Evolutionary conservation across 1,140 invertebrate genomes (phyloP).

Genomic region (Ceratina australensis): DNA sequence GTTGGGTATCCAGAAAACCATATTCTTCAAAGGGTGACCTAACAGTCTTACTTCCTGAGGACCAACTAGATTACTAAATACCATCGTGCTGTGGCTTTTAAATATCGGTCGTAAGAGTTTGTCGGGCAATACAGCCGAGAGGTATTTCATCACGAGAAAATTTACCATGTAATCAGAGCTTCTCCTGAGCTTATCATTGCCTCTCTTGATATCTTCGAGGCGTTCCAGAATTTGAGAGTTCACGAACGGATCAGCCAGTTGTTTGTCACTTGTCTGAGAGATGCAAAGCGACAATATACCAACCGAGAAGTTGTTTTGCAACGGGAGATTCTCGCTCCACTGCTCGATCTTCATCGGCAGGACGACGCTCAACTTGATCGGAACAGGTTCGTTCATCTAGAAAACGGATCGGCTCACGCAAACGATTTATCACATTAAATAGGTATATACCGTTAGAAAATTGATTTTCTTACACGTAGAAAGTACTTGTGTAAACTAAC

Average conservation of each 20-base stretch:
- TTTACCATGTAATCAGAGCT: constrained; percentile 66
- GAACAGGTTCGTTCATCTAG: constrained; percentile 57
- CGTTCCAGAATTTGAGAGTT: constrained; percentile 59
- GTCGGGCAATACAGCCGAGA: constrained; percentile 65
- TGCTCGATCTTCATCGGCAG: constrained; percentile 62
- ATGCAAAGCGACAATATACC: constrained; percentile 67
- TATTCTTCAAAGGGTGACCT: constrained; percentile 63
- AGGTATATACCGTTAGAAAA: neutral
- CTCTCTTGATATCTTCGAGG: constrained; percentile 56
- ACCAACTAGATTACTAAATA: constrained; percentile 71
- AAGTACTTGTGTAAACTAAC: constrained; percentile 70
- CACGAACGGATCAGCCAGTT: constrained; percentile 4
- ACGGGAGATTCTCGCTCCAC: constrained; percentile 47
- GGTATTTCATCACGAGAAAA: constrained; percentile 69
- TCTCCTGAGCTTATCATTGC: constrained; percentile 56
- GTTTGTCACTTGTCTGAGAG: constrained; percentile 49
- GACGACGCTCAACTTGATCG: constrained; percentile 64
- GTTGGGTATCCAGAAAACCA: constrained; percentile 72
- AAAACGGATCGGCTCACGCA: neutral
- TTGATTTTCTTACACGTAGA: constrained; percentile 49
- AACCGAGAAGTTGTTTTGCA: constrained; percentile 70
- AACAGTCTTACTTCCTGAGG: constrained; percentile 63
- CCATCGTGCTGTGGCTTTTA: constrained; percentile 68
- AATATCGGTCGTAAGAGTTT: constrained; percentile 57
- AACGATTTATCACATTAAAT: neutral